Base-by-base conservation (phyloP, 1,140 invertebrate genomes). In the Aricia agestis region DNA sequence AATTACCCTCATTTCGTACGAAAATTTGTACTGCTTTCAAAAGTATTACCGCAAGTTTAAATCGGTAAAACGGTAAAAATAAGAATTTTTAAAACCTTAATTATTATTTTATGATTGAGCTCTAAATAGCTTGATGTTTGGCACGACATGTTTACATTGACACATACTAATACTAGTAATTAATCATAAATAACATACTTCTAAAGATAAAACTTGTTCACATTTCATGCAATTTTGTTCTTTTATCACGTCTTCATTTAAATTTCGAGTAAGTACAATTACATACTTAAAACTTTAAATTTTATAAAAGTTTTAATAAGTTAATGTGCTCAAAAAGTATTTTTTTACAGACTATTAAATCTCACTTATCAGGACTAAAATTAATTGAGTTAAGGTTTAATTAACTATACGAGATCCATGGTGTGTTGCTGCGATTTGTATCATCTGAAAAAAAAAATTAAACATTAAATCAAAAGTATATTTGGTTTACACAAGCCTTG, bases 351-450 rank as follows among this genome's bases (percentile, higher is more conserved):
- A 70, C 58, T 70, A 65, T 72, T 70, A 74, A 36, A 61, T 69
- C 31, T 41, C 73, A 67, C 71, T 72, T 69, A 69, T 69, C 69
- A 69, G 61, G 61, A 69, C 68, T 74, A 68, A 74, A 74, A 74
- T 63, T 63, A 69, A 18, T 57, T 69, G 57, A 69, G 41, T 69
- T 69, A 41, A 59, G 32, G 52, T 59, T 45, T 67, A 67, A 69
- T 69, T 69, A 69, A 69, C 68, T 69, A 59, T 63, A 63, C 36
- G 85, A 89, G 85, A 87, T 87, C 85, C 80, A 78, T 84, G 79
- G 82, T 86, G 82, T 82, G 79, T 82, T 82, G 76, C 66, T 72
- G 77, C 80, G 76, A 76, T 58, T 71, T 57, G 36, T 66, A 25
- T 25, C 58, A 69, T 65, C 73, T 74, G 73, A 63, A 74, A 42